Base-by-base conservation (phyloP, 1,140 invertebrate species). In the Euglossa dilemma region DNA sequence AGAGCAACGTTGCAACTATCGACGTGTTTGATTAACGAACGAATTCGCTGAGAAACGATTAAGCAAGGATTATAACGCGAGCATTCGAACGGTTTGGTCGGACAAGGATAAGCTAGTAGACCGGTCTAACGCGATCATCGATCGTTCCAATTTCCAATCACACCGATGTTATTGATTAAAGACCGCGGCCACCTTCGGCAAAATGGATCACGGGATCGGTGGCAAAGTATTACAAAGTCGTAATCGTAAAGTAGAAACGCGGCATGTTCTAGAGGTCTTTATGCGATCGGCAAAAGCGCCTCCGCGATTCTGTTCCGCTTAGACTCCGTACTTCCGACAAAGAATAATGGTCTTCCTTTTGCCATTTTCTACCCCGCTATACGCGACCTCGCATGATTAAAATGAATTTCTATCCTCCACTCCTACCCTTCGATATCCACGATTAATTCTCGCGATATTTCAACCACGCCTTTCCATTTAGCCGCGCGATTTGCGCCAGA, bases 161-260 rank as follows among this genome's bases (percentile, higher is more conserved):
- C 77, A 43, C 70, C 36, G 83, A 61, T 85, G 70, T 67, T 78
- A 80, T 78, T 59, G 80, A 73, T 25, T 28, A 52, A 64, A 59
- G 71, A 64, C 43, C n/a, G 72, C 9, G 66, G 16, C 69, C 36
- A 61, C 73, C 52, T 85, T 63, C 71, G 61, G 54, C 85, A 70
- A 88, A 87, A 87, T 57, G 75, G 73, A 87, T 87, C 79, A 69
- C 47, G 63, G 61, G 28, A 43, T 54, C 72, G 56, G 14, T 45
- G 73, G 80, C 71, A 69, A 88, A 88, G 87, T 88, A 88, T 88
- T 78, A 74, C 84, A 45, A 79, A 85, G 83, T 85, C 87, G 74
- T 82, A 72, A 69, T 63, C 87, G 84, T 82, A 85, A 85, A 88
- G 80, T 79, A 87, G 66, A 59, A 79, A 59, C 52, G 67, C 79